Evolutionary conservation across 2,888 invertebrate genomes (phyloP).

Genomic region (Eueremaeus valkanovi): DNA sequence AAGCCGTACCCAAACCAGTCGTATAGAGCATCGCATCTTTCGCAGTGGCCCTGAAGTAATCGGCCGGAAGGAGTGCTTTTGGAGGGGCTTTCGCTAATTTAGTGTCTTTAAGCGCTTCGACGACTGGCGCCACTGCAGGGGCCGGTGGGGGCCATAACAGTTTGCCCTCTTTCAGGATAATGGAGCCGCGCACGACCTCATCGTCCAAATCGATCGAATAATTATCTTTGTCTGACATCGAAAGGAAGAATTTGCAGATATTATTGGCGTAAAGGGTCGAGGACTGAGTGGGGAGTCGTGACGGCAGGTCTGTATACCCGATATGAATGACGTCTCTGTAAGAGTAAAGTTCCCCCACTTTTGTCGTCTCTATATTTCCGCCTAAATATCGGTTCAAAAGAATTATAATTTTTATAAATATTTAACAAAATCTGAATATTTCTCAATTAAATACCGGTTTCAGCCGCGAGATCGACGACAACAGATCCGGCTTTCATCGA

Average conservation of each 20-base stretch:
- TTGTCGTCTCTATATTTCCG: slow-evolving; percentile 76
- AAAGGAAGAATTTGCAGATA: slow-evolving; percentile 77
- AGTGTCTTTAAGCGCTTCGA: slow-evolving; percentile 53
- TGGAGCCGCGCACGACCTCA: slow-evolving; percentile 78
- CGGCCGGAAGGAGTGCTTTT: slow-evolving; percentile 55
- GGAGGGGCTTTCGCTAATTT: slow-evolving; percentile 53
- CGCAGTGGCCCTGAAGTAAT: slow-evolving; percentile 66
- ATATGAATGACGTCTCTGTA: slow-evolving; percentile 73
- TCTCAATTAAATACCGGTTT: slow-evolving; percentile 58
- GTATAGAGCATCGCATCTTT: slow-evolving; percentile 66
- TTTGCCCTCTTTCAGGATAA: slow-evolving; percentile 69
- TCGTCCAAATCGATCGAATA: slow-evolving; percentile 75
- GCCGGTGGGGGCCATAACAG: slow-evolving; percentile 76
- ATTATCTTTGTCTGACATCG: slow-evolving; percentile 68
- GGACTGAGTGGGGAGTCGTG: slow-evolving; percentile 77
- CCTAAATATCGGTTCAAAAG: slow-evolving; percentile 54
- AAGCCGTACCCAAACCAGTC: slow-evolving; percentile 57
- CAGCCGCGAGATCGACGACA: slow-evolving; percentile 81
- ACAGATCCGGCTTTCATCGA: slow-evolving; percentile 83
- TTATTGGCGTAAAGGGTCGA: slow-evolving; percentile 86
- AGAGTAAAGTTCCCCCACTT: slow-evolving; percentile 67
- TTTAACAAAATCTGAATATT: background rate
- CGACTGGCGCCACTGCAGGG: slow-evolving; percentile 57
- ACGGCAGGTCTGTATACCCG: slow-evolving; percentile 78
- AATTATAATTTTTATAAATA: background rate